A percentile compares a stretch with the other conserved stretches of the same genome.
These are phyloP conservation scores for Channa maculata DNA, from an alignment of 2,113 vertebrate genomes.

Conservation along the genomic window DNA sequence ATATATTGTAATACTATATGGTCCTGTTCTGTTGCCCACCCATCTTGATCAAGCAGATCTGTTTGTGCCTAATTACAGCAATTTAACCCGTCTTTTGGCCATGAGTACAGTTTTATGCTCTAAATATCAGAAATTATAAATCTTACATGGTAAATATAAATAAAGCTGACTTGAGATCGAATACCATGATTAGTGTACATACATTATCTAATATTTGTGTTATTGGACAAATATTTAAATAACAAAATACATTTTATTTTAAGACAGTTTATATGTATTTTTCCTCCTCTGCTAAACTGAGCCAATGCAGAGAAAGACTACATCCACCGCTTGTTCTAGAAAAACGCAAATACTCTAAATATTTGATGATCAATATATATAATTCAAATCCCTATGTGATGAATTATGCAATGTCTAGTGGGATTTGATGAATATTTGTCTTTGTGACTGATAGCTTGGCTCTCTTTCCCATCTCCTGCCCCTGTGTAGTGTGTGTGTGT, in stretches of 20 bases:
- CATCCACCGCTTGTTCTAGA: constrained; percentile 56
- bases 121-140: too few species aligned
- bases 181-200: background rate
- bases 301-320: constrained; percentile 43
- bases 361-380: constrained; percentile 81
- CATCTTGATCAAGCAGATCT: constrained; percentile 33
- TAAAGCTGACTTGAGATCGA: background rate
- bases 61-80: constrained; percentile 6
- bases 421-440: constrained; percentile 79
- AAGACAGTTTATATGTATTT: background rate
- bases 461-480: constrained; percentile 37
- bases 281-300: constrained; percentile 8
- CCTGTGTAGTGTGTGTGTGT: constrained; percentile 25
- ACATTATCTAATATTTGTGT: background rate
- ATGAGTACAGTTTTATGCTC: too few species aligned
- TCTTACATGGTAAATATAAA: too few species aligned
- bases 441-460: constrained; percentile 72
- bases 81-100: too few species aligned
- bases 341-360: constrained; percentile 79
- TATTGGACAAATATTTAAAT: background rate
- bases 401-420: constrained; percentile 74
- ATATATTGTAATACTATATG: background rate
- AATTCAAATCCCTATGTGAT: constrained; percentile 77
- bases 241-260: background rate
- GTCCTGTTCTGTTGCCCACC: constrained; percentile 4